phyloP scores from a whole-genome alignment of 2,888 invertebrate species.

The Cloeon dipterum region DNA sequence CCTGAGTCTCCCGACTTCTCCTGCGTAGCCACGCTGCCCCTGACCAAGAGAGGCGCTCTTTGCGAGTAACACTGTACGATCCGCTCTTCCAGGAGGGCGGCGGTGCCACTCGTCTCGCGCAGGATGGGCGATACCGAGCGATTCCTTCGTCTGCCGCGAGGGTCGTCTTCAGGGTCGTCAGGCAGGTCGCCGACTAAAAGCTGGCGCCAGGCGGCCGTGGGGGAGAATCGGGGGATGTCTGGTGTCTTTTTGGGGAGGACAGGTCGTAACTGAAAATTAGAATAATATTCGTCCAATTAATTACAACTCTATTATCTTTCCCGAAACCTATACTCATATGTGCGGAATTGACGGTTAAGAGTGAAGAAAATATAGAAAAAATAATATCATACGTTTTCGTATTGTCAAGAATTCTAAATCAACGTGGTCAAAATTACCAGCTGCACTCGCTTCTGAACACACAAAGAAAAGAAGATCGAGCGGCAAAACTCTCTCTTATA shows the following conservation, averaged over 20 bases:
- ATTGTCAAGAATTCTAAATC: no score
- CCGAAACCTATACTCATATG: no score
- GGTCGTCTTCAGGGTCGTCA: constrained; percentile 13
- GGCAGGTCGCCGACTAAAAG: constrained; percentile 18
- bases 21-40: constrained; percentile 14
- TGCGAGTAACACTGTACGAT: constrained; percentile 22
- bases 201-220: constrained; percentile 61
- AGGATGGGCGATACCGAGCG: not conserved
- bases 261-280: constrained; percentile 31
- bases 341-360: no score
- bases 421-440: no score
- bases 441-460: no score
- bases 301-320: no score
- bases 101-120: constrained; percentile 12
- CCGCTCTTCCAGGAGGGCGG: constrained; percentile 24
- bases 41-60: constrained; percentile 1
- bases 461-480: no score
- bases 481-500: no score
- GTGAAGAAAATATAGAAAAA: no score
- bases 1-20: constrained; percentile 69
- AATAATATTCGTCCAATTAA: no score
- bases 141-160: not conserved
- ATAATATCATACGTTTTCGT: no score
- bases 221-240: constrained; percentile 58
- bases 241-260: constrained; percentile 56